Evolutionary conservation across 2,113 vertebrate genomes (phyloP).

Genomic region (Pleuronectes platessa): DNA sequence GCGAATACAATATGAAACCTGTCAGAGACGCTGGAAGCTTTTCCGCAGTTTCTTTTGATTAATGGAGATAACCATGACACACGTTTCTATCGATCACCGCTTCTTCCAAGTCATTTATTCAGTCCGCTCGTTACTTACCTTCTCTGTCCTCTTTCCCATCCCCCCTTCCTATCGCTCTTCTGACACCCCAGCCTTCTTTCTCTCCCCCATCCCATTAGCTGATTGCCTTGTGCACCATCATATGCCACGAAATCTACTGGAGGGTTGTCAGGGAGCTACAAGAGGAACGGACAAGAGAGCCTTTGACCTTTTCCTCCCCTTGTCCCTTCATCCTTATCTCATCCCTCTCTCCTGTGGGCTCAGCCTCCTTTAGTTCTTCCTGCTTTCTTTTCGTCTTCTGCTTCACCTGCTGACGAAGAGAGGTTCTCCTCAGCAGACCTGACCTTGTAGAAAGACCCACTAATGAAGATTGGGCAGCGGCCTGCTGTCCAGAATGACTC

Average conservation of each 20-base stretch:
- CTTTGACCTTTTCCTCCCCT: slow-evolving; percentile 55
- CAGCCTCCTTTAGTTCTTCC: not conserved
- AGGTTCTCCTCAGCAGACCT: slow-evolving; percentile 1
- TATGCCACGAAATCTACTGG: slow-evolving; percentile 16
- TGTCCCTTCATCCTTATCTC: slow-evolving; percentile 28
- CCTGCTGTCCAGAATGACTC: slow-evolving; percentile 59
- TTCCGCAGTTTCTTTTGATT: slow-evolving; percentile 32
- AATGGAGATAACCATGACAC: slow-evolving; percentile 8
- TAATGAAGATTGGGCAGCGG: slow-evolving; percentile 59
- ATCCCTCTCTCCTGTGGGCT: not conserved
- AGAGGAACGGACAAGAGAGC: slow-evolving; percentile 39
- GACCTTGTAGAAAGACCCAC: slow-evolving; percentile 57
- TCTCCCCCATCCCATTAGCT: slow-evolving; percentile 67
- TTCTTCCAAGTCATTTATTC: slow-evolving; percentile 19
- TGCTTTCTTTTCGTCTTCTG: not conserved
- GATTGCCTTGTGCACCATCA: slow-evolving; percentile 68
- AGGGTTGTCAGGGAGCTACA: slow-evolving; percentile 33
- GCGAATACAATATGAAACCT: not conserved
- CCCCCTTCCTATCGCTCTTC: slow-evolving; percentile 11
- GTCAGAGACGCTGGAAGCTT: not conserved
- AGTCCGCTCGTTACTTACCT: slow-evolving; percentile 10
- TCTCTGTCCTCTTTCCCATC: not conserved
- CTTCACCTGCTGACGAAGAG: not conserved
- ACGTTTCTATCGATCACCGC: not conserved
- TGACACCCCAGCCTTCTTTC: not conserved